A percentile compares a stretch with the other conserved stretches of the same genome.
Conservation (phyloP, 1,140 invertebrate genomes). For the Drosophila hydei region DNA sequence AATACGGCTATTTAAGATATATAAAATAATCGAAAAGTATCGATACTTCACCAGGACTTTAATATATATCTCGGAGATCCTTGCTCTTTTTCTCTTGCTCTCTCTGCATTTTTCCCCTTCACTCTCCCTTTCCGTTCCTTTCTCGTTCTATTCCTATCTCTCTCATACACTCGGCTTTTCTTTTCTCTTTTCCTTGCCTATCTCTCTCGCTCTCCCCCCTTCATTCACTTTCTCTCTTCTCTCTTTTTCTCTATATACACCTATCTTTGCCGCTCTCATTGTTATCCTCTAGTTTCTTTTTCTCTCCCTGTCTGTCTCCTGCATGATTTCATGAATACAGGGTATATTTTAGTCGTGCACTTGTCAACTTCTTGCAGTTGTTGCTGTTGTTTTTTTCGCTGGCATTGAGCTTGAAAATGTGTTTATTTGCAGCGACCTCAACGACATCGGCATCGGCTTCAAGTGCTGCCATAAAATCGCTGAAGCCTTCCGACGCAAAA, state of each 20-base stretch:
- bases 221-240: neutral
- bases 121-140: no score
- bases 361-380: constrained; percentile 8
- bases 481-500: constrained; percentile 67
- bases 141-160: neutral
- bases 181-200: neutral
- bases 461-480: constrained; percentile 82
- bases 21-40: no score
- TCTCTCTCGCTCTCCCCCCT: neutral
- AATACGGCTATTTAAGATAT: no score
- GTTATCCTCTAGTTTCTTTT: neutral
- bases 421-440: constrained; percentile 63
- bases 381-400: constrained; percentile 54
- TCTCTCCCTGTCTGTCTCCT: neutral
- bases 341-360: neutral
- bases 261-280: neutral
- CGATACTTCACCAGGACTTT: no score
- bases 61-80: no score
- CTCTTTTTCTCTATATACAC: neutral
- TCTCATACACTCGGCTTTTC: neutral
- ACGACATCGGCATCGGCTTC: constrained; percentile 38
- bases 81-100: no score
- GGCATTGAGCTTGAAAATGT: constrained; percentile 82
- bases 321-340: neutral
- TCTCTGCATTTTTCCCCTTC: no score